Percentiles rank a stretch among this genome's conserved stretches.
Evolutionary conservation across 2,113 vertebrate species (phyloP).

Genomic region (Apodemus speciosus): DNA sequence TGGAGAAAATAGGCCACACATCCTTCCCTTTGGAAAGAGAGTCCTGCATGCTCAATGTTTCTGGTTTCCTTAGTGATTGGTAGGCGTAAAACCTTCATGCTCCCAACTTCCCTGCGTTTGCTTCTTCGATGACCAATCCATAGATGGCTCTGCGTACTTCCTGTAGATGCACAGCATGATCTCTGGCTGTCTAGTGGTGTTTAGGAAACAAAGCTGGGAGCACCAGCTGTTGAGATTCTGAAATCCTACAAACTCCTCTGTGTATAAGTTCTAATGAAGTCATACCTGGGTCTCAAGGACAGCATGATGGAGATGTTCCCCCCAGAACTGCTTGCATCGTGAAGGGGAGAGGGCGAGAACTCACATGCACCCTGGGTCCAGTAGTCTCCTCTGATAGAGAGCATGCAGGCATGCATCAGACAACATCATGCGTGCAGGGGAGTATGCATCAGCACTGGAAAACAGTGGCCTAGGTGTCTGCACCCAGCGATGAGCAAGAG

Average conservation of each 20-base stretch:
- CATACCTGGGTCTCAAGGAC: not conserved
- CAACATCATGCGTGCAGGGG: too few relatives aligned
- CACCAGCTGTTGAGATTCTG: not conserved
- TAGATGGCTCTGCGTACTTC: not conserved
- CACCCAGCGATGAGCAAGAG: not conserved
- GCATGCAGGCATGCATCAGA: too few relatives aligned
- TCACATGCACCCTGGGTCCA: not conserved
- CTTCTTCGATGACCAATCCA: not conserved
- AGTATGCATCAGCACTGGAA: too few relatives aligned
- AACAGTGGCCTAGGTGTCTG: not conserved
- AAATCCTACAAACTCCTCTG: not conserved
- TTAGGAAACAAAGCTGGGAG: not conserved
- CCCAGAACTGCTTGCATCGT: fast-evolving
- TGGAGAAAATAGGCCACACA: not conserved
- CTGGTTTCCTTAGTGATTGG: not conserved
- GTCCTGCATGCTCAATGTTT: not conserved
- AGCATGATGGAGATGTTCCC: not conserved
- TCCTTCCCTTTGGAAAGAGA: not conserved
- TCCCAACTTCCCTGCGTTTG: not conserved
- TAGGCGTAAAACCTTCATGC: not conserved
- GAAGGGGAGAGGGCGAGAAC: too few relatives aligned
- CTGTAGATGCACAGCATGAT: not conserved
- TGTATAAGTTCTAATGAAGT: not conserved
- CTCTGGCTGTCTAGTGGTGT: not conserved
- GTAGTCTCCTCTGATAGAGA: not conserved